Evolutionary conservation across 2,797 vertebrate species (phyloP).

Genomic region (Percopsis omiscomaycus): DNA sequence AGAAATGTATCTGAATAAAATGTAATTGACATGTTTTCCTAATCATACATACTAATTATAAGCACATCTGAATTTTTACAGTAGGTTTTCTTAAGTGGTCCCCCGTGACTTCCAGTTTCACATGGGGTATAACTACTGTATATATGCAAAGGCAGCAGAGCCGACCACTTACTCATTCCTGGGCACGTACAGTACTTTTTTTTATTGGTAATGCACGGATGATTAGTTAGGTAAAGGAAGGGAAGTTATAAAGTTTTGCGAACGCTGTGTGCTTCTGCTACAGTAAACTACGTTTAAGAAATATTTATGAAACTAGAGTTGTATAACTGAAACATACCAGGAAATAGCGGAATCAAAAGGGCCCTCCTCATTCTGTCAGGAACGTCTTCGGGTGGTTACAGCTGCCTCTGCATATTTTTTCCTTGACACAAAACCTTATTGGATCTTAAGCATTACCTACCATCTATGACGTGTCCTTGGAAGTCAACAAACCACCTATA

Average conservation of each 20-base stretch:
- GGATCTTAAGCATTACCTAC: conserved; percentile 64
- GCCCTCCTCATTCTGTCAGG: conserved; percentile 34
- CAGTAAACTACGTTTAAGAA: conserved; percentile 9
- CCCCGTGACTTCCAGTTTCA: too few species aligned
- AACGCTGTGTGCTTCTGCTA: not conserved
- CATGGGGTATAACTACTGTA: too few species aligned
- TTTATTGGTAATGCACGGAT: conserved; percentile 18
- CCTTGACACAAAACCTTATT: conserved; percentile 59
- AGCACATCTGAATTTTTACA: too few species aligned
- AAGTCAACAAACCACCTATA: conserved; percentile 72
- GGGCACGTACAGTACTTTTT: not conserved
- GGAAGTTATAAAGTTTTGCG: conserved; percentile 9
- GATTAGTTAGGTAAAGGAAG: not conserved
- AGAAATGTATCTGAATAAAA: too few species aligned
- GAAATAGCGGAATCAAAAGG: conserved; percentile 31
- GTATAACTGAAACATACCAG: conserved; percentile 31
- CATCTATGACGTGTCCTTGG: conserved; percentile 66
- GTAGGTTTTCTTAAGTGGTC: too few species aligned
- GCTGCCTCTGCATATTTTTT: conserved; percentile 67
- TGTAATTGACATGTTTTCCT: too few species aligned
- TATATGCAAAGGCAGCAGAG: too few species aligned
- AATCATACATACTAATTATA: too few species aligned
- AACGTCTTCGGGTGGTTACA: conserved; percentile 49
- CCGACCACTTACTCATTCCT: not conserved
- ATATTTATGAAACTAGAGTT: conserved; percentile 17